A percentile compares a stretch with the other conserved stretches of the same genome.
Conservation (phyloP, 2,113 vertebrate genomes). For the Aphyosemion australe region DNA sequence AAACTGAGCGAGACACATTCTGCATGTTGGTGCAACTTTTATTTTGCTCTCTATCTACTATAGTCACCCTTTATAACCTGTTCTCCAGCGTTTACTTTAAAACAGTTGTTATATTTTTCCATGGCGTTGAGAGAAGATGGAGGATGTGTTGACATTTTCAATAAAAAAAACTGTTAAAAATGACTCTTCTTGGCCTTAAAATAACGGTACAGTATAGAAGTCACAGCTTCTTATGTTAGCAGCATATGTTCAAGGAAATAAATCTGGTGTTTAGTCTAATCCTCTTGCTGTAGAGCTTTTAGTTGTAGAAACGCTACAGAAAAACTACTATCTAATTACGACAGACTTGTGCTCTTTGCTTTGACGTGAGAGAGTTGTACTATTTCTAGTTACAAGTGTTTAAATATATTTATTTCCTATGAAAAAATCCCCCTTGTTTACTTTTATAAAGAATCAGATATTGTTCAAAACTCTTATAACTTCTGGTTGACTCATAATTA, state of each 20-base stretch:
- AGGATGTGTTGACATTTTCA: too few species aligned
- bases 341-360: not conserved
- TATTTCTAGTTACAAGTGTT: not conserved
- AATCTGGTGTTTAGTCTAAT: constrained; percentile 1
- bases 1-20: not conserved
- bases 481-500: not conserved
- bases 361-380: not conserved
- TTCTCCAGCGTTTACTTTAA: too few species aligned
- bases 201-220: not conserved
- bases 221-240: not conserved
- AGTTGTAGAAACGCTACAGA: not conserved
- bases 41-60: not conserved
- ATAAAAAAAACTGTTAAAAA: not conserved
- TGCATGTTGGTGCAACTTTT: not conserved
- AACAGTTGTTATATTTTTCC: too few species aligned
- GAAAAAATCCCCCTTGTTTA: too few species aligned
- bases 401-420: too few species aligned
- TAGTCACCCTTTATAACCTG: too few species aligned
- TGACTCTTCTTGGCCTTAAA: not conserved
- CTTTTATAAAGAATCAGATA: too few species aligned
- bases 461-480: too few species aligned
- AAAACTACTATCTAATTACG: not conserved
- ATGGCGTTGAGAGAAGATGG: too few species aligned
- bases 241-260: not conserved
- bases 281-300: constrained; percentile 3